Base-by-base conservation (phyloP, 2,797 vertebrate genomes). In the Lacerta viridis region DNA sequence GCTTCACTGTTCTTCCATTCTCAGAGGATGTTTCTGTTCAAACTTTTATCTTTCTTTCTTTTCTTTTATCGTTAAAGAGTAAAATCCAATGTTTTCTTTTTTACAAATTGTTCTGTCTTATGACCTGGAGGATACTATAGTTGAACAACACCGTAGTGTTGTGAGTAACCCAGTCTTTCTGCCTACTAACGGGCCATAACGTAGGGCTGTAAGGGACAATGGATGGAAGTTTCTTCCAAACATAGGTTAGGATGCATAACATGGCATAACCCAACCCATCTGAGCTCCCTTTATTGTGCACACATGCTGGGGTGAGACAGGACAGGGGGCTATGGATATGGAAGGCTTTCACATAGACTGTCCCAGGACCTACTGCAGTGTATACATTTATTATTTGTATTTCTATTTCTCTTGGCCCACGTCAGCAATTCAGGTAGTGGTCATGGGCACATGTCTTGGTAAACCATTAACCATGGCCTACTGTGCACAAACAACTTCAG, bases 1-100 rank as follows among this genome's bases (percentile, higher is more conserved):
- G 77, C 91, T 89, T 75, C 7, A 0, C 61, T 83, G 25, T 46
- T 74, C 59, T 84, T 91, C 82, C 75, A 0, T 71, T 86, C 80
- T 85, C 88, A 17, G 74, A 91, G 50, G 87, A 82, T 69, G 0
- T 85, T 76, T 50, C 55, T 89, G 17, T 11, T 89, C 68, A 0
- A n/a, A 92, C 18, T 71, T 91, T 29, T 74, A 83, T 91, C 81
- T 1, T 85, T 80, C 88, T 23, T 87, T 91, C 78, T 17, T 61
- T 66, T 55, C 11, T 29, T 83, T 88, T 77, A 2, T 9, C 85
- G 5, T 50, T 69, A 5, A 23, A 27, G 23, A 27, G 23, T 50
- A 64, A 0, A 9, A 55, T 27, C 2, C 59, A n/a, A 78, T 78
- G 10, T 90, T 88, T 81, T 46, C 66, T 46, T 87, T 66, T 55